Evolutionary conservation across 2,888 invertebrate genomes (phyloP).

Genomic region (Ashinkailepas kermadecensis): DNA sequence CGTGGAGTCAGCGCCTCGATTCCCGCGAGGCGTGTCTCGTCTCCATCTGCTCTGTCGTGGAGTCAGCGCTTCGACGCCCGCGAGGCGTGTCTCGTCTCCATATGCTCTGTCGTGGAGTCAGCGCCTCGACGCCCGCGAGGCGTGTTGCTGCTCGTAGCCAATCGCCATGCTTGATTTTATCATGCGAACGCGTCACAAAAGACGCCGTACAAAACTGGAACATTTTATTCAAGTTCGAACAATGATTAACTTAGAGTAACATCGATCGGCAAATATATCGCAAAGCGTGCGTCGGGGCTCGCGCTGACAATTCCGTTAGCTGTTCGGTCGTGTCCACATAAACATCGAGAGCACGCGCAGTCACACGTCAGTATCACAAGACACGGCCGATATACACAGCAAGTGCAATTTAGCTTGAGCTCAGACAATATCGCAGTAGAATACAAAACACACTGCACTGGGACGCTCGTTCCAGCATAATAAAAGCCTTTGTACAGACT

Average conservation of each 20-base stretch:
- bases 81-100: too few species aligned
- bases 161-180: too few species aligned
- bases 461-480: neutral
- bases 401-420: slow-evolving; percentile 9
- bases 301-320: neutral
- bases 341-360: neutral
- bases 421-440: neutral
- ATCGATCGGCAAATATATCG: neutral
- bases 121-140: too few species aligned
- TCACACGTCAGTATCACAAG: neutral
- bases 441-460: slow-evolving; percentile 5
- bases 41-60: too few species aligned
- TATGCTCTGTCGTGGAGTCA: too few species aligned
- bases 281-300: neutral
- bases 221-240: slow-evolving; percentile 19
- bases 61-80: too few species aligned
- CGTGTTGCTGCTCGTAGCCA: too few species aligned
- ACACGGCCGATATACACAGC: neutral
- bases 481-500: slow-evolving; percentile 4
- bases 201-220: neutral
- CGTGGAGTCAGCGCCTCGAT: too few species aligned
- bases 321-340: neutral
- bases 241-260: slow-evolving; percentile 3
- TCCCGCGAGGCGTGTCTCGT: too few species aligned
- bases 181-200: too few species aligned